A percentile compares a stretch with the other conserved stretches of the same genome.
Evolutionary conservation across 2,888 invertebrate species (phyloP).

Genomic region (Micropterix aruncella): DNA sequence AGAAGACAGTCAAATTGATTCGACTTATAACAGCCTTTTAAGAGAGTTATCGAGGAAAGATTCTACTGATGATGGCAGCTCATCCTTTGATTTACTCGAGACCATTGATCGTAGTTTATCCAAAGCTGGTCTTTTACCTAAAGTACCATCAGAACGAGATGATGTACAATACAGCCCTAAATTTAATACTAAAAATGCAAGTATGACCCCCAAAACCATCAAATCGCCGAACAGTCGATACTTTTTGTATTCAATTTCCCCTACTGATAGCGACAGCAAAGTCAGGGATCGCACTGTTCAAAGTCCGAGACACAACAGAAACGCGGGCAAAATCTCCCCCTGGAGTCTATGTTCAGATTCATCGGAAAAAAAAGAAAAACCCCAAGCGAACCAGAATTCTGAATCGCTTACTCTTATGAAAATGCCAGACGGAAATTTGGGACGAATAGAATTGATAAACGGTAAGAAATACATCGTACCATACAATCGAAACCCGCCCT

Average conservation of each 20-base stretch:
- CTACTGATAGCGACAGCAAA: not conserved
- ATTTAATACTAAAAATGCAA: conserved; percentile 10
- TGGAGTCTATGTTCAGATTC: not conserved
- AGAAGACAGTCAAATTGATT: not conserved
- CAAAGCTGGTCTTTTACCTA: conserved; percentile 7
- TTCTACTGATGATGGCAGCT: conserved; percentile 1
- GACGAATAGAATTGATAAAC: conserved; percentile 6
- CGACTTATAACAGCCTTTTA: not conserved
- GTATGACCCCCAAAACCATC: conserved; percentile 9
- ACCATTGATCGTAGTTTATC: conserved; percentile 9
- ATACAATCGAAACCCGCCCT: conserved; percentile 4
- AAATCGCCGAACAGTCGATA: conserved; percentile 7
- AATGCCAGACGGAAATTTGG: conserved; percentile 2
- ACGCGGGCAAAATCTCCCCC: not conserved
- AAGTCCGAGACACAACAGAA: not conserved
- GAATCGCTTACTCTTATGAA: not conserved
- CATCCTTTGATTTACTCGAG: conserved; percentile 8
- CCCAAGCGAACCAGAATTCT: not conserved
- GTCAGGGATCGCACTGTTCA: not conserved
- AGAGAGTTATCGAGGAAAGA: not conserved
- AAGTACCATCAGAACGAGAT: conserved; percentile 1
- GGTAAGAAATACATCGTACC: conserved; percentile 7
- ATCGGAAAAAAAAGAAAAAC: not conserved
- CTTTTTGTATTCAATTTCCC: conserved; percentile 7
- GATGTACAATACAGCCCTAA: conserved; percentile 7